Conservation (phyloP, 2,888 invertebrate species). For the Drosophila vallismaia region DNA sequence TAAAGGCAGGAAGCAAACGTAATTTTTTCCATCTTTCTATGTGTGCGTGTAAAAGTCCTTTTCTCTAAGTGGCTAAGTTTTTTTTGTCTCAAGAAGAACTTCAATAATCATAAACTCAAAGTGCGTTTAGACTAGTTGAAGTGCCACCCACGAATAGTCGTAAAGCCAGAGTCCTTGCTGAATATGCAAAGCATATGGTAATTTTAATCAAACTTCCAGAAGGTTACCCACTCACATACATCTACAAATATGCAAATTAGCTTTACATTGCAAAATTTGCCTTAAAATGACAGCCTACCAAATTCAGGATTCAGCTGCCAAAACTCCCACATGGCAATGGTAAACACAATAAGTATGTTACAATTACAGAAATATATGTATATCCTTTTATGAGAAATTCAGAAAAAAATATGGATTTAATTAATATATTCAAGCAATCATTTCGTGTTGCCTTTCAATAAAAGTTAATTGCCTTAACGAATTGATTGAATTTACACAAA, state of each 20-base stretch:
- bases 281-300: conserved; percentile 10
- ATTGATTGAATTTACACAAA: not conserved
- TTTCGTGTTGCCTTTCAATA: not conserved
- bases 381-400: conserved; percentile 1
- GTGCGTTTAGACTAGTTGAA: conserved; percentile 36
- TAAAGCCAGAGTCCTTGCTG: conserved; percentile 39
- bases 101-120: conserved; percentile 57
- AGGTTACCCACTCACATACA: conserved; percentile 6
- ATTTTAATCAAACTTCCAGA: conserved; percentile 36
- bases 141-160: conserved; percentile 34
- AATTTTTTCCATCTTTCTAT: conserved; percentile 1
- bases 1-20: not conserved
- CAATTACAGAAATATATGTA: conserved; percentile 18
- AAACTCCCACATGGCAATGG: conserved; percentile 3
- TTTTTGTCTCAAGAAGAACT: conserved; percentile 17
- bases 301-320: conserved; percentile 3
- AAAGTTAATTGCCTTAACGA: not conserved
- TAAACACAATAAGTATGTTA: conserved; percentile 14
- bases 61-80: conserved; percentile 7
- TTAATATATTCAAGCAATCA: not conserved
- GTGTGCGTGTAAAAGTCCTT: conserved; percentile 5
- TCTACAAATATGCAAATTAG: conserved; percentile 29
- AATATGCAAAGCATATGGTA: conserved; percentile 48
- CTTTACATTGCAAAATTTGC: conserved; percentile 17
- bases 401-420: not conserved